These are phyloP conservation scores for Mugil cephalus DNA, from an alignment of 2,113 vertebrate genomes.

Conservation along the genomic window DNA sequence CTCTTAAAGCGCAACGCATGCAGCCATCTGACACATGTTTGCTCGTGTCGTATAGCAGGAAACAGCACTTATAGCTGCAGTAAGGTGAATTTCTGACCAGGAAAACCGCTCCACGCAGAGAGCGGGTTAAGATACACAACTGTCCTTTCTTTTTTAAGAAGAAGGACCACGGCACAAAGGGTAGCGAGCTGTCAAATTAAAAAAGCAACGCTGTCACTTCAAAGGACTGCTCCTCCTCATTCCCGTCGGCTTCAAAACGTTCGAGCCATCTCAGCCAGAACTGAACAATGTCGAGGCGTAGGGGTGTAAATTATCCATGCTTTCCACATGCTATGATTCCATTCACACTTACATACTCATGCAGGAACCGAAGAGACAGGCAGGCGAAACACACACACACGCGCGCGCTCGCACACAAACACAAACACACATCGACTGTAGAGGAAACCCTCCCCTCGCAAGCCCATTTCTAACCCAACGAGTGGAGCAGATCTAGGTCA, in stretches of 20 bases:
- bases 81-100: background rate
- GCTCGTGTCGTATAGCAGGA: background rate
- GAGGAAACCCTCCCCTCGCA: slow-evolving; percentile 70
- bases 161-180: background rate
- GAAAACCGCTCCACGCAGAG: background rate
- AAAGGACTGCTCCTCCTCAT: background rate
- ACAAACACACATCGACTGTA: slow-evolving; percentile 29
- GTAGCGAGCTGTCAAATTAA: slow-evolving; percentile 7
- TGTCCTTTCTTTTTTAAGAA: background rate
- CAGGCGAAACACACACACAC: slow-evolving; percentile 1
- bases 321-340: slow-evolving; percentile 17
- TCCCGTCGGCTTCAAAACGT: slow-evolving; percentile 20
- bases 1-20: slow-evolving; percentile 26
- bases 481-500: slow-evolving; percentile 83
- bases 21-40: slow-evolving; percentile 8
- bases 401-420: too few species aligned
- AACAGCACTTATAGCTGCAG: background rate
- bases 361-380: slow-evolving; percentile 36
- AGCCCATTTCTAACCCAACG: slow-evolving; percentile 70
- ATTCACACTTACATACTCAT: slow-evolving; percentile 38
- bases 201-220: slow-evolving; percentile 11
- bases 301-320: slow-evolving; percentile 23
- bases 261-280: background rate
- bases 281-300: slow-evolving; percentile 4
- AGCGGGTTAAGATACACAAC: background rate